phyloP scores from a whole-genome alignment of 2,888 invertebrate genomes.

The Xestia c-nigrum region DNA sequence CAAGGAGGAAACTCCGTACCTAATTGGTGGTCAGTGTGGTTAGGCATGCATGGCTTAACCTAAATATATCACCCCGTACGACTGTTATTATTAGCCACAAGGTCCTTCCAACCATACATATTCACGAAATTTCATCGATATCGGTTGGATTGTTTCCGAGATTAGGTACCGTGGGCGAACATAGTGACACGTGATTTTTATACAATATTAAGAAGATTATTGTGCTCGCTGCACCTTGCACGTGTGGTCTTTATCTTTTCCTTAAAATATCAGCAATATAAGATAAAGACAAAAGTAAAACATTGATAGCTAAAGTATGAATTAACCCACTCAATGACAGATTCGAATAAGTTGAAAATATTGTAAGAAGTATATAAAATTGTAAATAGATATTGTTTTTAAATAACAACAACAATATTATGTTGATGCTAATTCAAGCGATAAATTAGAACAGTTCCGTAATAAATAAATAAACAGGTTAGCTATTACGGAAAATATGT shows the following conservation, averaged over 20 bases:
- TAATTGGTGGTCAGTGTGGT: no score
- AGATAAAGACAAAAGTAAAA: background rate
- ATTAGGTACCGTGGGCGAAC: background rate
- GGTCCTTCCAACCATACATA: background rate
- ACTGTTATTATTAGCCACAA: no score
- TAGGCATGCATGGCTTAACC: no score
- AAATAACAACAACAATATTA: constrained; percentile 10
- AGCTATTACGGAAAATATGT: constrained; percentile 13
- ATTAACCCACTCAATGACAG: constrained; percentile 23
- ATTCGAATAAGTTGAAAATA: constrained; percentile 9
- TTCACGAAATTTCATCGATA: background rate
- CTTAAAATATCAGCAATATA: constrained; percentile 14
- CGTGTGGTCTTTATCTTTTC: background rate
- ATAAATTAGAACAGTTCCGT: constrained; percentile 19
- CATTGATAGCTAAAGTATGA: constrained; percentile 4
- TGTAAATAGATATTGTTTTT: background rate
- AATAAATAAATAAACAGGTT: constrained; percentile 44
- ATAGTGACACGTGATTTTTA: background rate
- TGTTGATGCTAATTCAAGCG: background rate
- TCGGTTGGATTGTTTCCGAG: background rate
- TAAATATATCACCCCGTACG: no score
- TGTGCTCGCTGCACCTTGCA: background rate
- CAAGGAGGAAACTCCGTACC: no score
- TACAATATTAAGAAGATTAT: background rate
- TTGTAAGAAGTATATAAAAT: background rate